Conservation (phyloP, 2,888 invertebrate genomes). For the Drosophila ezoana region DNA sequence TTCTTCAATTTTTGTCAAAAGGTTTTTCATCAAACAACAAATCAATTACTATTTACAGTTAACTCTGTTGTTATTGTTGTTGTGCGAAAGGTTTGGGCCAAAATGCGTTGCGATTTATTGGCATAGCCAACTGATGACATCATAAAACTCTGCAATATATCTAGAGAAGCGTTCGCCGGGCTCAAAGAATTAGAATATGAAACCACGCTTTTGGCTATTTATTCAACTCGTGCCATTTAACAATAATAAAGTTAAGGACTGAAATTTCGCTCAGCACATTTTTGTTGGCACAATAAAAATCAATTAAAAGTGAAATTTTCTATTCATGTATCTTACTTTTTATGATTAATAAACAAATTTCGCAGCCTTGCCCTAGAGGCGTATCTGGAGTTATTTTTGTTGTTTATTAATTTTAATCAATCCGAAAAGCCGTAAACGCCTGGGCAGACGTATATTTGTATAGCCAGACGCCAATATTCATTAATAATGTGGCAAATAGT, state of each 20-base stretch:
- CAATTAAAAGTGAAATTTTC: conserved; percentile 71
- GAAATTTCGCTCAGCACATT: conserved; percentile 47
- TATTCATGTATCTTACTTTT: conserved; percentile 16
- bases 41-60: conserved; percentile 40
- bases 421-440: conserved; percentile 17
- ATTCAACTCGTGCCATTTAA: conserved; percentile 49
- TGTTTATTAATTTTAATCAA: conserved; percentile 50
- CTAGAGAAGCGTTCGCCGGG: neutral
- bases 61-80: no score
- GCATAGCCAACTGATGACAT: conserved; percentile 38
- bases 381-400: conserved; percentile 11
- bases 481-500: conserved; percentile 62
- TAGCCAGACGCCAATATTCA: conserved; percentile 47
- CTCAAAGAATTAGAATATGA: no score
- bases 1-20: conserved; percentile 11
- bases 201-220: conserved; percentile 34
- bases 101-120: conserved; percentile 13
- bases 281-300: conserved; percentile 58
- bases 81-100: conserved; percentile 4
- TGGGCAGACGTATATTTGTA: neutral
- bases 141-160: conserved; percentile 27
- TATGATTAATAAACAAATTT: conserved; percentile 54
- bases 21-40: conserved; percentile 44
- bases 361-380: conserved; percentile 23
- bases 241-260: conserved; percentile 25